These are phyloP conservation scores for Lymantria monacha DNA, from an alignment of 2,888 invertebrate genomes.

Conservation along the genomic window DNA sequence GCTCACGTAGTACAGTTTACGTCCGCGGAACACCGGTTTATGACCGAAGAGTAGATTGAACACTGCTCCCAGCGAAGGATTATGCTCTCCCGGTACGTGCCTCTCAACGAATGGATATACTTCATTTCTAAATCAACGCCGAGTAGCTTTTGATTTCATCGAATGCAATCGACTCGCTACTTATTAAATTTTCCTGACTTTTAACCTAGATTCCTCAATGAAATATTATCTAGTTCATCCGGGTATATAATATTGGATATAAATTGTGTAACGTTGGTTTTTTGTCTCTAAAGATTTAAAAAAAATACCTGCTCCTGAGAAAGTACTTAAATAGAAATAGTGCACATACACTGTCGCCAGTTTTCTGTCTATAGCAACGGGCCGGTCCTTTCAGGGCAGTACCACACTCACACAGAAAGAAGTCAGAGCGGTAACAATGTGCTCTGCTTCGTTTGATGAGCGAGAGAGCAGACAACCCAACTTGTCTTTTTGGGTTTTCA, in stretches of 20 bases:
- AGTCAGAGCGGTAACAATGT: too few relatives aligned
- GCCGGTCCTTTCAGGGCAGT: too few relatives aligned
- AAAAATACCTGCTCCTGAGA: too few relatives aligned
- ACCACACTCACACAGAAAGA: too few relatives aligned
- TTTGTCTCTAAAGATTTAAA: neutral
- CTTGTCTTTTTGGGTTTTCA: too few relatives aligned
- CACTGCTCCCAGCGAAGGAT: slow-evolving; percentile 52
- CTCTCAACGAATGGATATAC: slow-evolving; percentile 34
- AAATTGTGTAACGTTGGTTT: slow-evolving; percentile 5
- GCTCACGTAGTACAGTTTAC: slow-evolving; percentile 56
- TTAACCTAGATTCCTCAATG: slow-evolving; percentile 27
- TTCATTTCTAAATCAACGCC: slow-evolving; percentile 40
- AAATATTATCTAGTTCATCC: slow-evolving; percentile 27
- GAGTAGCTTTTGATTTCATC: slow-evolving; percentile 36
- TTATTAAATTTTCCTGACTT: slow-evolving; percentile 32
- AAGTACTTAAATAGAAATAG: too few relatives aligned
- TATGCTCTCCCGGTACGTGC: slow-evolving; percentile 50
- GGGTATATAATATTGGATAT: slow-evolving; percentile 9
- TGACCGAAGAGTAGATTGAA: slow-evolving; percentile 60
- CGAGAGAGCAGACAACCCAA: too few relatives aligned
- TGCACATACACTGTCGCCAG: too few relatives aligned
- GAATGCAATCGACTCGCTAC: slow-evolving; percentile 29
- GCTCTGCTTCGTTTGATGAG: too few relatives aligned
- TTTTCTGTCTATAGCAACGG: too few relatives aligned
- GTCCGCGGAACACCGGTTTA: slow-evolving; percentile 56